phyloP scores from a whole-genome alignment of 2,888 invertebrate species.

The Diarsia rubi region DNA sequence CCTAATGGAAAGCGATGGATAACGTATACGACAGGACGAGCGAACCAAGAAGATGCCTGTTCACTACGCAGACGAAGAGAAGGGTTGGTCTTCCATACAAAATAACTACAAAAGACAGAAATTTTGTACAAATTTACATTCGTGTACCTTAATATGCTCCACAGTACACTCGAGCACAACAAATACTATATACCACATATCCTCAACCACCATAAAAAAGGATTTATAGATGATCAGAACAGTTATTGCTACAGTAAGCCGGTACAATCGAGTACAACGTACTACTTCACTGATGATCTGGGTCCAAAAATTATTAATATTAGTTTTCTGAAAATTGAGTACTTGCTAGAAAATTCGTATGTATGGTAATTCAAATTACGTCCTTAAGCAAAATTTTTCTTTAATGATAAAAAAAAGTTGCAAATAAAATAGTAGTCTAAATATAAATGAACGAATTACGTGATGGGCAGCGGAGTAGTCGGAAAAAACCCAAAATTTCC shows the following conservation, averaged over 20 bases:
- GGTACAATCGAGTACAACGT: slow-evolving; percentile 30
- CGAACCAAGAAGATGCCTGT: too few species aligned
- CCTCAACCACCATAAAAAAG: slow-evolving; percentile 16
- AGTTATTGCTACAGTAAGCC: slow-evolving; percentile 19
- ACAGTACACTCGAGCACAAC: slow-evolving; percentile 10
- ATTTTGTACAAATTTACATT: too few species aligned
- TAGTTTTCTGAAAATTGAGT: background rate
- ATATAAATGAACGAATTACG: background rate
- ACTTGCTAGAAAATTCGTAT: background rate
- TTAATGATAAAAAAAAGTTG: background rate
- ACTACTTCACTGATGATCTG: slow-evolving; percentile 29
- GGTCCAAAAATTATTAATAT: slow-evolving; percentile 13
- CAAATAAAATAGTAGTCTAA: background rate
- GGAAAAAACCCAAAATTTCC: background rate
- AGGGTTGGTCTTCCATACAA: too few species aligned
- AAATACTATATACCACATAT: slow-evolving; percentile 1
- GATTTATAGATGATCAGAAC: slow-evolving; percentile 45
- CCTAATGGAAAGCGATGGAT: too few species aligned
- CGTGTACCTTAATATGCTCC: slow-evolving; percentile 1
- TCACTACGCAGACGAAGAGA: too few species aligned
- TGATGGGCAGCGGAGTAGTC: background rate
- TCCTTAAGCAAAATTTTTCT: background rate
- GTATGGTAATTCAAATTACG: background rate
- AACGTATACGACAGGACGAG: too few species aligned
- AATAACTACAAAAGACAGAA: too few species aligned